Conservation (phyloP, 2,113 vertebrate species). For the Lonchura striata region DNA sequence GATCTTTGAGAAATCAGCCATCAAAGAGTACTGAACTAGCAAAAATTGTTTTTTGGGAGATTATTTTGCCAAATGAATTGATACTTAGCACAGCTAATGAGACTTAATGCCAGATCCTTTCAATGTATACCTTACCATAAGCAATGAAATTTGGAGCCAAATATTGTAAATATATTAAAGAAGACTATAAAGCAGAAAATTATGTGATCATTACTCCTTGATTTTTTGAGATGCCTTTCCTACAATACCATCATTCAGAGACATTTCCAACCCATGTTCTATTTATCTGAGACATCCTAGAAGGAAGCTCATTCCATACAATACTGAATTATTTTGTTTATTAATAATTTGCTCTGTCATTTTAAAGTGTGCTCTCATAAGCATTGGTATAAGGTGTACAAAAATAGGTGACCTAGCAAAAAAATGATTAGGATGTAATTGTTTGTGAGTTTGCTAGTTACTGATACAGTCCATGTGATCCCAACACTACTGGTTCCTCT, state of each 20-base stretch:
- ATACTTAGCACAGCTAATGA: constrained; percentile 1
- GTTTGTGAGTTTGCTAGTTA: neutral
- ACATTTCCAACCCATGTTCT: constrained; percentile 27
- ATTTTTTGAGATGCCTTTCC: neutral
- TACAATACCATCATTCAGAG: constrained; percentile 42
- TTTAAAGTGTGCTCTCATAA: neutral
- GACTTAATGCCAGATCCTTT: neutral
- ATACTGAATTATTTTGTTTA: constrained; percentile 38
- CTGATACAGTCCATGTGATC: neutral
- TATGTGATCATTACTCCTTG: neutral
- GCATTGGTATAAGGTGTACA: neutral
- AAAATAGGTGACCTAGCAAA: neutral
- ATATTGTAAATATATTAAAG: neutral
- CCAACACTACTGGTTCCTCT: neutral
- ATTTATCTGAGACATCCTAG: constrained; percentile 29
- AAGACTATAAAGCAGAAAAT: neutral
- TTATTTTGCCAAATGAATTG: constrained; percentile 38
- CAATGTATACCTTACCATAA: neutral
- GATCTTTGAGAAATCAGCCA: constrained; percentile 52
- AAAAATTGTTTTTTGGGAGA: constrained; percentile 30
- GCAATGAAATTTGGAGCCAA: neutral
- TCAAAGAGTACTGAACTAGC: constrained; percentile 10
- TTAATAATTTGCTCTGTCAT: constrained; percentile 38
- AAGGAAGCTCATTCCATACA: neutral
- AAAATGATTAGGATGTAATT: neutral